These are phyloP conservation scores for Cotesia glomerata DNA, from an alignment of 1,140 invertebrate genomes.

Conservation along the genomic window DNA sequence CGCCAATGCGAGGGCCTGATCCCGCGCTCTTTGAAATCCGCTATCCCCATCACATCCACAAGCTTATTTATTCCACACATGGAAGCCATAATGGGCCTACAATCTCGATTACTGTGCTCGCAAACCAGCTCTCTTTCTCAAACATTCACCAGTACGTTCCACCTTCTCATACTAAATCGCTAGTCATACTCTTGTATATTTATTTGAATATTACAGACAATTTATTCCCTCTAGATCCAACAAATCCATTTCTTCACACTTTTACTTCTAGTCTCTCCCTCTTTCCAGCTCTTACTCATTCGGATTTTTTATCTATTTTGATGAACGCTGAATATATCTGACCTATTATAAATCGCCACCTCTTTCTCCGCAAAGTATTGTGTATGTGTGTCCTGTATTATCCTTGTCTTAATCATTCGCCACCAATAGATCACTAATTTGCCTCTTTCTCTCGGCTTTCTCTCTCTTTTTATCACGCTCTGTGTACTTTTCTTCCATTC, in stretches of 20 bases:
- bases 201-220: background rate
- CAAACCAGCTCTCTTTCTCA: too few relatives aligned
- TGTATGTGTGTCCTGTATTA: background rate
- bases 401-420: background rate
- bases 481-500: background rate
- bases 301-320: too few relatives aligned
- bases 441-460: background rate
- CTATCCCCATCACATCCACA: background rate
- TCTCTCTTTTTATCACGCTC: slow-evolving; percentile 15
- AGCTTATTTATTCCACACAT: background rate
- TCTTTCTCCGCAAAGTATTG: too few relatives aligned
- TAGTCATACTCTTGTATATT: too few relatives aligned
- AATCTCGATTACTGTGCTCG: too few relatives aligned
- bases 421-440: background rate
- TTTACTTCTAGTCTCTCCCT: too few relatives aligned
- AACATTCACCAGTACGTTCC: background rate
- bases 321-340: too few relatives aligned
- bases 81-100: background rate
- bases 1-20: slow-evolving; percentile 6
- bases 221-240: background rate
- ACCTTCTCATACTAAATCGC: background rate
- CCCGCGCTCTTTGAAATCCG: background rate
- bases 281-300: background rate
- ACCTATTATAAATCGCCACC: too few relatives aligned
- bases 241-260: background rate